Conservation (phyloP, 1,140 invertebrate species). For the Drosophila prosaltans region DNA sequence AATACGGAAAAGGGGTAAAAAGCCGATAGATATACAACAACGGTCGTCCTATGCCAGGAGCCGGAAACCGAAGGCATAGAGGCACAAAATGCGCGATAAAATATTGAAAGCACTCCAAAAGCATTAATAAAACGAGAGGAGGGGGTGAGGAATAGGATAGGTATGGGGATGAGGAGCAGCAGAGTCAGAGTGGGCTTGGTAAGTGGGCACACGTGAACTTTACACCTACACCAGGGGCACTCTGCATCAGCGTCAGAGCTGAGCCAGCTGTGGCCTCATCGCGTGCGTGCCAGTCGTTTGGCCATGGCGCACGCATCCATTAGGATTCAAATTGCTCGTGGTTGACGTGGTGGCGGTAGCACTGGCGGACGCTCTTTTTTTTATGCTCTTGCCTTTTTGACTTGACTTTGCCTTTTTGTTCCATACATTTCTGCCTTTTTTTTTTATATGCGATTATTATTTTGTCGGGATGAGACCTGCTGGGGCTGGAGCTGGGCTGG, state of each 20-base stretch:
- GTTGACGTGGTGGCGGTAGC: conserved; percentile 46
- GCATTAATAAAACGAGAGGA: conserved; percentile 72
- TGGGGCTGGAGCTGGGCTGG: background rate
- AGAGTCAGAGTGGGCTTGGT: conserved; percentile 45
- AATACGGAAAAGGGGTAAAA: conserved; percentile 14
- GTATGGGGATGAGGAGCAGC: background rate
- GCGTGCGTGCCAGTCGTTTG: conserved; percentile 75
- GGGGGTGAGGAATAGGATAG: background rate
- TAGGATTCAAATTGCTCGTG: conserved; percentile 76
- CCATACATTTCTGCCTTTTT: conserved; percentile 15
- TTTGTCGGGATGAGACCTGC: conserved; percentile 23
- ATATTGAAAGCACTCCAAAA: conserved; percentile 80
- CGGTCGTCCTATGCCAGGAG: conserved; percentile 39
- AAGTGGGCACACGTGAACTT: conserved; percentile 80
- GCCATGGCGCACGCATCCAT: conserved; percentile 72
- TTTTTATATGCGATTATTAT: conserved; percentile 33
- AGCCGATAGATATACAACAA: conserved; percentile 47
- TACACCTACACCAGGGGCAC: conserved; percentile 62
- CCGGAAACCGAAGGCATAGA: conserved; percentile 45
- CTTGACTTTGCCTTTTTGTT: conserved; percentile 34
- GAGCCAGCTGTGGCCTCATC: conserved; percentile 59
- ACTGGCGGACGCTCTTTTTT: conserved; percentile 31
- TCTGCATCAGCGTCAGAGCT: too few relatives aligned
- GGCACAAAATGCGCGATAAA: conserved; percentile 69
- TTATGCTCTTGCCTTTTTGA: conserved; percentile 71